phyloP scores from a whole-genome alignment of 2,113 vertebrate genomes.

The Calyptomena viridis region DNA sequence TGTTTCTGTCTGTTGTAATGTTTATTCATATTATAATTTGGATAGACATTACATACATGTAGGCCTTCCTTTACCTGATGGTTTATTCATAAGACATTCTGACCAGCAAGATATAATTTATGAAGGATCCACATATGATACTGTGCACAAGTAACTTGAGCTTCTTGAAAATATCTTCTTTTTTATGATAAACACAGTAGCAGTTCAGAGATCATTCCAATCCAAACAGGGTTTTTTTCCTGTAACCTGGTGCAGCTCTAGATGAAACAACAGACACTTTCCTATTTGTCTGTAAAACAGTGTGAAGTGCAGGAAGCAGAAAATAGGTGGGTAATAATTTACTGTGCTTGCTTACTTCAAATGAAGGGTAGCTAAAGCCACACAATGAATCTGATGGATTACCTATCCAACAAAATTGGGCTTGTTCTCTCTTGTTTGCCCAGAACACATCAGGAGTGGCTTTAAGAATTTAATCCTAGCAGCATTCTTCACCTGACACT shows the following conservation, averaged over 20 bases:
- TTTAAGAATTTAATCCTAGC: background rate
- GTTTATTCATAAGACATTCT: background rate
- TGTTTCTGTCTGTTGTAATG: background rate
- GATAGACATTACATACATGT: background rate
- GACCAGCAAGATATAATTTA: background rate
- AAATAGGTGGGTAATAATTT: conserved; percentile 52
- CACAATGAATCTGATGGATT: background rate
- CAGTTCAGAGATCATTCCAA: background rate
- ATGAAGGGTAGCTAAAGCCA: background rate
- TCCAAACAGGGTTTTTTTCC: background rate
- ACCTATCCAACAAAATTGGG: background rate
- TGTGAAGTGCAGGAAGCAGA: background rate
- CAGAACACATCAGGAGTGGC: background rate
- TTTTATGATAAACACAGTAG: background rate
- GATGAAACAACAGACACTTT: background rate
- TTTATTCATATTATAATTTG: background rate
- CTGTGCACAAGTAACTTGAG: background rate
- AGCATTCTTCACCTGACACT: background rate
- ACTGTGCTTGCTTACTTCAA: background rate
- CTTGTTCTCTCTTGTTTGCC: background rate
- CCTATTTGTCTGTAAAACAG: background rate
- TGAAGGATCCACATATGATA: background rate
- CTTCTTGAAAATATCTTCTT: background rate
- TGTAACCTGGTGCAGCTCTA: background rate
- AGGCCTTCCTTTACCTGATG: background rate